Conservation (phyloP, 2,797 vertebrate genomes). For the Scolopax rusticola region DNA sequence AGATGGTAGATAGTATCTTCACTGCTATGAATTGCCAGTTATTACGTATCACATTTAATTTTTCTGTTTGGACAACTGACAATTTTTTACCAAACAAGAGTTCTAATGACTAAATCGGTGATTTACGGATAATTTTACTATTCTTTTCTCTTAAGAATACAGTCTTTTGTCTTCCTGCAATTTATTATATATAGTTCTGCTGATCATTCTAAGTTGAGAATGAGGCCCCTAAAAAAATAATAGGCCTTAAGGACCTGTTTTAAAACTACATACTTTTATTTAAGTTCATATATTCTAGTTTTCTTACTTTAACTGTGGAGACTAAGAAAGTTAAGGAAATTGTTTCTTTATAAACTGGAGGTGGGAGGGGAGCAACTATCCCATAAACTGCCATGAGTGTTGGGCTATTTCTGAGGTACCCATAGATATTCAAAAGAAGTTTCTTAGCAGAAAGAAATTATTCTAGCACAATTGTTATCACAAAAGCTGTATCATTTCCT, state of each 20-base stretch:
- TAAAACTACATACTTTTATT: not conserved
- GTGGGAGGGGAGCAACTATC: not conserved
- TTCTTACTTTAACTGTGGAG: not conserved
- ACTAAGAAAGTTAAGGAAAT: not conserved
- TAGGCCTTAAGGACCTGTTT: not conserved
- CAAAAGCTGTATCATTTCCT: not conserved
- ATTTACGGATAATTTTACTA: not conserved
- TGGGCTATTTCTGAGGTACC: not conserved
- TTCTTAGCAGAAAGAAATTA: not conserved
- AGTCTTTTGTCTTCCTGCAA: not conserved
- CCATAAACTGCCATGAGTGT: not conserved
- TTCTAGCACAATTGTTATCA: not conserved
- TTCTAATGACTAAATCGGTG: not conserved
- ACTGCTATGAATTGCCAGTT: not conserved
- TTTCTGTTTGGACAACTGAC: not conserved
- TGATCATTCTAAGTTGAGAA: not conserved
- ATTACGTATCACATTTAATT: not conserved
- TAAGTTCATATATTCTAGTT: not conserved
- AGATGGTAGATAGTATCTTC: not conserved
- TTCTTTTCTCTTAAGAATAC: not conserved
- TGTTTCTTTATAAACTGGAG: not conserved
- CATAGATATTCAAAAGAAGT: not conserved
- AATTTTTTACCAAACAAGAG: not conserved
- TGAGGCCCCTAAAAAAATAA: not conserved
- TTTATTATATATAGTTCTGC: not conserved